phyloP scores from a whole-genome alignment of 2,888 invertebrate genomes.

The Macrophya alboannulata region DNA sequence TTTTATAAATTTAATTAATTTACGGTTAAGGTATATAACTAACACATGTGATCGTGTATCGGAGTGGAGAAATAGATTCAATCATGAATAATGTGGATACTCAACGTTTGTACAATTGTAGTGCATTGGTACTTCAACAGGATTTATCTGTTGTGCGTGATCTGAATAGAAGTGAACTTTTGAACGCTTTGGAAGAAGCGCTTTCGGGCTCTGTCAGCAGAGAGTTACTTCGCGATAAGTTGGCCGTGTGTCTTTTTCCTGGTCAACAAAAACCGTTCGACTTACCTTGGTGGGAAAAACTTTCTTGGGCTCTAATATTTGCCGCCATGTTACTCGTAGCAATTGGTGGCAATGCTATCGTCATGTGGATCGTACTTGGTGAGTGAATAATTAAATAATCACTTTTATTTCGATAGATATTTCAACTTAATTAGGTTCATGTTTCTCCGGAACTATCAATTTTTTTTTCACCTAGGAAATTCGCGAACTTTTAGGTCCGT shows the following conservation, averaged over 20 bases:
- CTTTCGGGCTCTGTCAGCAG: conserved; percentile 63
- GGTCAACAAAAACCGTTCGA: conserved; percentile 73
- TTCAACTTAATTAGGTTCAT: neutral
- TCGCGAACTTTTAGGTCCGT: neutral
- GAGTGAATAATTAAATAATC: conserved; percentile 72
- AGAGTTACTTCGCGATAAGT: conserved; percentile 64
- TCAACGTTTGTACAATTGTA: conserved; percentile 69
- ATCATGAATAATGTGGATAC: conserved; percentile 67
- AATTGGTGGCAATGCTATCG: conserved; percentile 93
- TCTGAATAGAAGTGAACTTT: conserved; percentile 68
- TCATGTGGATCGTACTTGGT: conserved; percentile 97
- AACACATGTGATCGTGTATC: neutral
- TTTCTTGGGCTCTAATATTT: conserved; percentile 90
- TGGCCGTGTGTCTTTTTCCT: conserved; percentile 66
- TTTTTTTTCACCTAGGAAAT: neutral
- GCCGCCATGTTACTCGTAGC: conserved; percentile 90
- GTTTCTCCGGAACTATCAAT: neutral
- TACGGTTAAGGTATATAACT: neutral
- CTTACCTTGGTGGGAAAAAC: conserved; percentile 85
- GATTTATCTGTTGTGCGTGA: conserved; percentile 65
- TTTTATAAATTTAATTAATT: neutral
- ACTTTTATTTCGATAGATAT: neutral
- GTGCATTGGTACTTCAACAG: conserved; percentile 65
- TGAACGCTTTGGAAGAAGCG: conserved; percentile 65
- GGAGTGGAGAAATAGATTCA: neutral